A percentile compares a stretch with the other conserved stretches of the same genome.
Conservation (phyloP, 1,140 invertebrate species). For the Leptoteleia sp. region DNA sequence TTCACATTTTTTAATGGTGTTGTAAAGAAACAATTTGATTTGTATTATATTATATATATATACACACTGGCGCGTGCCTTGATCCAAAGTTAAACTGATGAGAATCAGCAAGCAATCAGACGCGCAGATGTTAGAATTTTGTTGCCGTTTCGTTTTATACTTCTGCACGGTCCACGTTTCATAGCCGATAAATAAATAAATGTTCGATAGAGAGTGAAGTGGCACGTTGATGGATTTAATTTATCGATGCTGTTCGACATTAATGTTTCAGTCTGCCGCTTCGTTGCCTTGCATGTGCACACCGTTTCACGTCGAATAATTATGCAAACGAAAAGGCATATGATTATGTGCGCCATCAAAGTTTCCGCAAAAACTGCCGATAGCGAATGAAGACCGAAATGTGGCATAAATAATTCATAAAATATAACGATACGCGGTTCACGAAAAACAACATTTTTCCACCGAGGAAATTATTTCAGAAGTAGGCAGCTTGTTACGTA, state of each 20-base stretch:
- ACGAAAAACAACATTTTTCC: conserved; percentile 26
- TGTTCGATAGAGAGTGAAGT: conserved; percentile 23
- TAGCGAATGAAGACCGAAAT: conserved; percentile 11
- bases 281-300: background rate
- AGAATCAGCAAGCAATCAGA: no score
- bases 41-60: no score
- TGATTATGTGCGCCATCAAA: conserved; percentile 16
- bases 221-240: conserved; percentile 27
- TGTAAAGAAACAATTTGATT: no score
- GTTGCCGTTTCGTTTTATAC: conserved; percentile 25
- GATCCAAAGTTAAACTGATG: no score
- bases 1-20: no score
- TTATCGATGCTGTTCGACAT: conserved; percentile 27
- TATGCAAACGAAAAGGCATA: conserved; percentile 20
- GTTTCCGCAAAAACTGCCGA: conserved; percentile 14
- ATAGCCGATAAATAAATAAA: conserved; percentile 55
- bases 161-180: conserved; percentile 26
- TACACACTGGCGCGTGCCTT: no score
- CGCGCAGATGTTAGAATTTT: no score
- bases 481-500: conserved; percentile 23
- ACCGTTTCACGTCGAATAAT: conserved; percentile 12
- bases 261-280: conserved; percentile 21
- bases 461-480: conserved; percentile 27
- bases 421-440: conserved; percentile 1
- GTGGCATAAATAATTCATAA: conserved; percentile 33